Conservation (phyloP, 2,113 vertebrate species). For the Anhinga anhinga region DNA sequence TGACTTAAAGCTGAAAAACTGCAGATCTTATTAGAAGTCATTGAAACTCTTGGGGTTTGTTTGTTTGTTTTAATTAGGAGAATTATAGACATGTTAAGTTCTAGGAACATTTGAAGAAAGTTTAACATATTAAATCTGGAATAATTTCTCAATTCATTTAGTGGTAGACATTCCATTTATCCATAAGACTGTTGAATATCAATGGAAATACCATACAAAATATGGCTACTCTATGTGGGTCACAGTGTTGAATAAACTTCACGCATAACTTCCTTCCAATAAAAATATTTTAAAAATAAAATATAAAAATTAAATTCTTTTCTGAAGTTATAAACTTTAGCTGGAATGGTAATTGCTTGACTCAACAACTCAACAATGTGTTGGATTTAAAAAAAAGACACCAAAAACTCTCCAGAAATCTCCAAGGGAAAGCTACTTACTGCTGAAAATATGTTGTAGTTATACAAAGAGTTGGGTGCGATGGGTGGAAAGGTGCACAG, state of each 20-base stretch:
- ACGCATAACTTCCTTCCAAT: not conserved
- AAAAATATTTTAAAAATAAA: constrained; percentile 32
- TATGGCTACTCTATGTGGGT: not conserved
- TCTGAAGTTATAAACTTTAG: constrained; percentile 28
- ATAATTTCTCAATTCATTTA: not conserved
- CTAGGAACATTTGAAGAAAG: not conserved
- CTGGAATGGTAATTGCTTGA: constrained; percentile 43
- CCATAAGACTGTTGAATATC: not conserved
- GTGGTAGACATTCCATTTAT: not conserved
- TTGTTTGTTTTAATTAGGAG: not conserved
- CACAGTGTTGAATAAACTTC: not conserved
- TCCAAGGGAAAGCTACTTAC: constrained; percentile 33
- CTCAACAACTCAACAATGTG: constrained; percentile 34
- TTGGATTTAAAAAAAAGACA: constrained; percentile 43
- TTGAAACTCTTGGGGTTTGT: not conserved
- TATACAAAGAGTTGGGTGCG: constrained; percentile 23
- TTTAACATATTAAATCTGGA: not conserved
- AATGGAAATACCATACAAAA: not conserved
- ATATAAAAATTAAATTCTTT: constrained; percentile 21
- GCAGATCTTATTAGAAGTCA: not conserved
- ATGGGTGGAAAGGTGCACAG: not conserved
- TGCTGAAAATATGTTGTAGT: constrained; percentile 48
- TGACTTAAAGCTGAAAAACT: not conserved
- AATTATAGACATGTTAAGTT: not conserved
- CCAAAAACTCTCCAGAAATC: not conserved